phyloP scores from a whole-genome alignment of 2,797 vertebrate genomes.

The Chaetodon trifasciatus region DNA sequence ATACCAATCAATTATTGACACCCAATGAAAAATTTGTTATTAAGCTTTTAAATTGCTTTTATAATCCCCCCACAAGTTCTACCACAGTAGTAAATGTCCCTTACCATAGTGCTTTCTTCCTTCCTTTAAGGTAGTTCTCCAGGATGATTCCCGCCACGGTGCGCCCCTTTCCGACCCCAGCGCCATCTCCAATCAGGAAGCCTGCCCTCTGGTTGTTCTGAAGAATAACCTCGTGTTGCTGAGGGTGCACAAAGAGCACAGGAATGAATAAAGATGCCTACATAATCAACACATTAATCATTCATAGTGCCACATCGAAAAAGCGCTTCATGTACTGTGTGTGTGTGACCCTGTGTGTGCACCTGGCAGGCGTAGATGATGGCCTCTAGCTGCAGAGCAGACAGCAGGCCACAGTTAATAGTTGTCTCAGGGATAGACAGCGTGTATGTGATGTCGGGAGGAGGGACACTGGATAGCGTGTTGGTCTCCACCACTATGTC shows the following conservation, averaged over 20 bases:
- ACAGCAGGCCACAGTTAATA: constrained; percentile 88
- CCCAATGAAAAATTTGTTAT: not conserved
- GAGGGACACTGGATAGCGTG: constrained; percentile 97
- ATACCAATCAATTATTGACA: constrained; percentile 32
- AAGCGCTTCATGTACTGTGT: not conserved
- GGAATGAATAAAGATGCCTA: not conserved
- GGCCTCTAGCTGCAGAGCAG: constrained; percentile 97
- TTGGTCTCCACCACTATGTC: constrained; percentile 98
- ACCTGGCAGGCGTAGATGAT: constrained; percentile 98
- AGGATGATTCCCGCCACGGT: constrained; percentile 97
- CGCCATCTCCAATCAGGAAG: constrained; percentile 97
- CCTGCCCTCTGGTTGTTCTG: constrained; percentile 95
- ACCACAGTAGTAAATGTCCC: constrained; percentile 39
- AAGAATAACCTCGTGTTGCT: constrained; percentile 98
- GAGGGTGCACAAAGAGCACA: constrained; percentile 19
- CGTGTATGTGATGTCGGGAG: constrained; percentile 94
- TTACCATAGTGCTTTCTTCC: constrained; percentile 97
- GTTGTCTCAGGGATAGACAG: constrained; percentile 87
- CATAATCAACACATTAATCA: constrained; percentile 1
- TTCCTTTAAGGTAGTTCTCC: constrained; percentile 93
- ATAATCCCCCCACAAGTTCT: not conserved
- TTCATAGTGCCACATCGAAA: constrained; percentile 1
- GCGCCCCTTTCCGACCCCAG: constrained; percentile 96
- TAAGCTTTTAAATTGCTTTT: constrained; percentile 1
- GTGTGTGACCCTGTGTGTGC: constrained; percentile 15